phyloP scores from a whole-genome alignment of 2,797 vertebrate genomes.

The Semaprochilodus insignis region DNA sequence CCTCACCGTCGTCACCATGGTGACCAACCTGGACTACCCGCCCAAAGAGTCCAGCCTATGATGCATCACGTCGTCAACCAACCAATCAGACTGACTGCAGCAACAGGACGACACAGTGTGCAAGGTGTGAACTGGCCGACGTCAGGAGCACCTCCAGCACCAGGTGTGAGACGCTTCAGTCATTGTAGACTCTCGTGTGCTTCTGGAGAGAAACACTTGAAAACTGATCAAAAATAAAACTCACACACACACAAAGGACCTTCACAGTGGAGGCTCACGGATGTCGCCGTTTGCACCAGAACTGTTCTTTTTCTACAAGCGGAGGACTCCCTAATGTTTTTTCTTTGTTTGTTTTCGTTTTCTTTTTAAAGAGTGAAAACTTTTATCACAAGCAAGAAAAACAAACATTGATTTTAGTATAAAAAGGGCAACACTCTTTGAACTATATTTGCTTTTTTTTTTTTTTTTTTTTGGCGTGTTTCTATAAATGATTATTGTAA shows the following conservation, averaged over 20 bases:
- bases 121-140: neutral
- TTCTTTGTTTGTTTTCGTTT: constrained; percentile 69
- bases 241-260: constrained; percentile 30
- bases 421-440: constrained; percentile 88
- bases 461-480: constrained; percentile 75
- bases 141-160: constrained; percentile 7
- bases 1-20: constrained; percentile 97
- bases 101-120: constrained; percentile 2
- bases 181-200: constrained; percentile 8
- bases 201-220: neutral
- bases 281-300: constrained; percentile 45
- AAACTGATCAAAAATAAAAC: neutral
- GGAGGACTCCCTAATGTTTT: constrained; percentile 22
- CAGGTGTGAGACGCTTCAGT: constrained; percentile 12
- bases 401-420: constrained; percentile 87
- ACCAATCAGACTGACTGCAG: constrained; percentile 75
- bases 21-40: constrained; percentile 98
- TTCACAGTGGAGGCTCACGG: constrained; percentile 17
- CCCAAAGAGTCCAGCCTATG: constrained; percentile 99
- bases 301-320: constrained; percentile 42
- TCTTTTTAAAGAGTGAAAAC: constrained; percentile 62
- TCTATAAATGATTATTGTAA: constrained; percentile 91
- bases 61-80: constrained; percentile 74
- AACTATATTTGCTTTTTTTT: constrained; percentile 86
- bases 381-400: constrained; percentile 21